Conservation (phyloP, 2,113 vertebrate genomes). For the Ornithorhynchus anatinus region DNA sequence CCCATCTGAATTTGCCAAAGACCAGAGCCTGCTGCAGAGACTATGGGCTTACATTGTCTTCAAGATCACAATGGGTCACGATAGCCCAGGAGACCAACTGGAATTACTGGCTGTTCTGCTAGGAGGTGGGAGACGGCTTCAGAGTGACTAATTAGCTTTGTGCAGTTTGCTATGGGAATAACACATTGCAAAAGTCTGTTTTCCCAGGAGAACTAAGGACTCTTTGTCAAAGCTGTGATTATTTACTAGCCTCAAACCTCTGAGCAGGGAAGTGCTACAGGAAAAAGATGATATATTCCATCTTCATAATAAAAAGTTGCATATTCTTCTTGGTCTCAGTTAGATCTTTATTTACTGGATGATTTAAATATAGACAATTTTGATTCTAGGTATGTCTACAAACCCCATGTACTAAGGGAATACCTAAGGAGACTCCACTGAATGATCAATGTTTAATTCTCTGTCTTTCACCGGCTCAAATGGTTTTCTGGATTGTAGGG, state of each 20-base stretch:
- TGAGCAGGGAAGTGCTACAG: neutral
- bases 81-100: neutral
- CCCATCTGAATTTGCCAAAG: too few relatives aligned
- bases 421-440: neutral
- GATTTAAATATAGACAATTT: constrained; percentile 4
- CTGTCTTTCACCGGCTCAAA: too few relatives aligned
- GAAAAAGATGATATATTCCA: constrained; percentile 18
- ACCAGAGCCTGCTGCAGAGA: too few relatives aligned
- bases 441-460: too few relatives aligned
- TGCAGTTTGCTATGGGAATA: neutral
- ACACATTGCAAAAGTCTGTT: constrained; percentile 18
- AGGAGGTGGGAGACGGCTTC: neutral
- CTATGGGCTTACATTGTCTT: too few relatives aligned
- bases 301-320: neutral
- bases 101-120: neutral
- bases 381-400: neutral
- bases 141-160: constrained; percentile 26
- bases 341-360: neutral
- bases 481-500: too few relatives aligned
- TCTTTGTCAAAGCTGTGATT: constrained; percentile 35
- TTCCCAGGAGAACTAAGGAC: constrained; percentile 12
- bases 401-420: neutral
- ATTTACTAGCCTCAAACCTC: constrained; percentile 23
- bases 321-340: constrained; percentile 18
- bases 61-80: too few relatives aligned